Percentiles rank a stretch among this genome's conserved stretches.
These are phyloP conservation scores for Leptobrachium leishanense DNA, from an alignment of 2,113 vertebrate genomes.

Conservation along the genomic window DNA sequence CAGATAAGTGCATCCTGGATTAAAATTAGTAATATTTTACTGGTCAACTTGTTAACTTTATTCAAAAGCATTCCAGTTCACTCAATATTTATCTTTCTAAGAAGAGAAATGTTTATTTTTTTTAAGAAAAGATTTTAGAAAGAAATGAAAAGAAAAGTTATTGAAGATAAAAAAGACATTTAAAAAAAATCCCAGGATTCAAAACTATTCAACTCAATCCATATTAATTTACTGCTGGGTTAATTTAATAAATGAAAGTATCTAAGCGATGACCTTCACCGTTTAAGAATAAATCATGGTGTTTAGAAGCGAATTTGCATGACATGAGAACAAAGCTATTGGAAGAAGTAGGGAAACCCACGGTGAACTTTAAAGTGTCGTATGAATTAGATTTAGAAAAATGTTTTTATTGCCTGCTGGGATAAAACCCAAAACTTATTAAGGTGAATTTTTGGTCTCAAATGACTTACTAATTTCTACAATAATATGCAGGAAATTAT, in stretches of 20 bases:
- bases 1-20: neutral
- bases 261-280: constrained; percentile 64
- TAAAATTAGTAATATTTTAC: neutral
- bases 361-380: constrained; percentile 45
- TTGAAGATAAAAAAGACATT: constrained; percentile 51
- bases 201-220: constrained; percentile 61
- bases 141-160: constrained; percentile 65
- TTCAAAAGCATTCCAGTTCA: neutral
- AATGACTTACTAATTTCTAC: neutral
- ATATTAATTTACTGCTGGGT: constrained; percentile 63
- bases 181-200: constrained; percentile 62
- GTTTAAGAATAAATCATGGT: constrained; percentile 57
- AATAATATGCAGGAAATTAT: neutral
- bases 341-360: constrained; percentile 4
- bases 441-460: neutral
- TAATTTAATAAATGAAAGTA: constrained; percentile 71
- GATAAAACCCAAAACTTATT: neutral
- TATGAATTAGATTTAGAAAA: neutral
- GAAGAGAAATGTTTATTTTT: constrained; percentile 11
- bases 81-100: constrained; percentile 29
- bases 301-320: constrained; percentile 54
- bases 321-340: constrained; percentile 39
- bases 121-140: constrained; percentile 51
- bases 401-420: neutral
- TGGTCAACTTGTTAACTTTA: neutral